Evolutionary conservation across 2,888 invertebrate genomes (phyloP), one percentile per base, ranked within the genome.

Genomic region (Meganola albula): DNA sequence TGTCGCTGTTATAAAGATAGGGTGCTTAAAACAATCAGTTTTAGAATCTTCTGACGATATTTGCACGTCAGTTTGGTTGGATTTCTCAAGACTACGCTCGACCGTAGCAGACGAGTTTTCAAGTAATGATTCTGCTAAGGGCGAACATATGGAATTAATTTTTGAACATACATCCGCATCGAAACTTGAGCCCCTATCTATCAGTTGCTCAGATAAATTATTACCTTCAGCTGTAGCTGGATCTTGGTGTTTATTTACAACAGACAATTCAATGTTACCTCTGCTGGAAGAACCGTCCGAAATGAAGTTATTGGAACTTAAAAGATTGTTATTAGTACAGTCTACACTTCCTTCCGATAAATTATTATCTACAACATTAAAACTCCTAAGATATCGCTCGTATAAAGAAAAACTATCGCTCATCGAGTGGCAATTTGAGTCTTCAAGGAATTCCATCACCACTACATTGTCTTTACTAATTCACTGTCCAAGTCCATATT

Each of bases 371-470:
- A 73, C 79, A 30, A 83, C 74, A 54, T 74, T 83, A 47, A 85
- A 85, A 67, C 82, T 84, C 64, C 76, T 71, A 68, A 84, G 66
- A 50, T 83, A 85, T 24, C 83, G 73, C 43, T 82, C 80, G 40
- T 85, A 85, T 43, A 84, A 58, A 51, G 80, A 82, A 64, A 84
- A 79, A 63, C 76, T 80, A 63, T 83, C 77, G 67, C 75, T 80
- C 72, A 76, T 63, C 32, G 83, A 82, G 59, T 71, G 75, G 64
- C 79, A 75, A 69, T 82, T 80, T 37, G 84, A 77, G 62, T 82
- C 79, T 64, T 76, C 77, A 44, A 76, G 67, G 58, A 80, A 74
- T 78, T 82, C 84, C 84, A 85, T 84, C 58, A 79, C 78, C 69
- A 65, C 65, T 66, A 63, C 70, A 72, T 68, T 62, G 52, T n/a